Percentiles rank a stretch among this genome's conserved stretches.
Evolutionary conservation across 2,113 vertebrate species (phyloP).

Genomic region (Phaethon lepturus): DNA sequence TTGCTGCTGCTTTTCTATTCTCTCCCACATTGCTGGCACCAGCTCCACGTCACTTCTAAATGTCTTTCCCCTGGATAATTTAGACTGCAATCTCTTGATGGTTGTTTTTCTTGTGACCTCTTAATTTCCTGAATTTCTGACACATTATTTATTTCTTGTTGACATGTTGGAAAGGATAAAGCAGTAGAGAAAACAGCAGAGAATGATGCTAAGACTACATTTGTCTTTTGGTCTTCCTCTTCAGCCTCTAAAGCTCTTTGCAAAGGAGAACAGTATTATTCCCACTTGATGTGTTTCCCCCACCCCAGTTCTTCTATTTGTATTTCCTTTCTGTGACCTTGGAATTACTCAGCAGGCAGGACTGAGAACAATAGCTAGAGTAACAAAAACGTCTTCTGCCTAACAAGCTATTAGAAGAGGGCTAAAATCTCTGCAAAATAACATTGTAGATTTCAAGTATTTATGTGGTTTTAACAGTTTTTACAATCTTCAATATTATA

Average conservation of each 20-base stretch:
- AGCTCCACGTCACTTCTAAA: neutral
- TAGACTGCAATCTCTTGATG: neutral
- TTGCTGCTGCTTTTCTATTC: neutral
- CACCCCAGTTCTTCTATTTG: neutral
- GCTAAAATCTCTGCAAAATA: neutral
- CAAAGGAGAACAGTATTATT: neutral
- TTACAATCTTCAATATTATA: neutral
- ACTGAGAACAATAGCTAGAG: neutral
- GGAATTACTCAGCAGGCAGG: constrained; percentile 9
- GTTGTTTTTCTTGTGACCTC: neutral
- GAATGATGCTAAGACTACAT: neutral
- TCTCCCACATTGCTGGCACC: neutral
- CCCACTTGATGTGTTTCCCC: neutral
- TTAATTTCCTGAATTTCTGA: neutral
- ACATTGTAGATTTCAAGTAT: neutral
- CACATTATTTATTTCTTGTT: neutral
- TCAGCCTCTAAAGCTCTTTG: neutral
- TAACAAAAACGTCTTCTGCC: neutral
- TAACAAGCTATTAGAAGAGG: neutral
- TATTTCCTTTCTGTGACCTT: constrained; percentile 3
- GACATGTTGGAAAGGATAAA: neutral
- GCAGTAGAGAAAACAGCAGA: neutral
- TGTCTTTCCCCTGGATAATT: neutral
- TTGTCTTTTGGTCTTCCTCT: neutral
- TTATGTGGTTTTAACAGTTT: neutral